These are phyloP conservation scores for Rhegmatorhina hoffmannsi DNA, from an alignment of 2,113 vertebrate genomes.

Conservation along the genomic window DNA sequence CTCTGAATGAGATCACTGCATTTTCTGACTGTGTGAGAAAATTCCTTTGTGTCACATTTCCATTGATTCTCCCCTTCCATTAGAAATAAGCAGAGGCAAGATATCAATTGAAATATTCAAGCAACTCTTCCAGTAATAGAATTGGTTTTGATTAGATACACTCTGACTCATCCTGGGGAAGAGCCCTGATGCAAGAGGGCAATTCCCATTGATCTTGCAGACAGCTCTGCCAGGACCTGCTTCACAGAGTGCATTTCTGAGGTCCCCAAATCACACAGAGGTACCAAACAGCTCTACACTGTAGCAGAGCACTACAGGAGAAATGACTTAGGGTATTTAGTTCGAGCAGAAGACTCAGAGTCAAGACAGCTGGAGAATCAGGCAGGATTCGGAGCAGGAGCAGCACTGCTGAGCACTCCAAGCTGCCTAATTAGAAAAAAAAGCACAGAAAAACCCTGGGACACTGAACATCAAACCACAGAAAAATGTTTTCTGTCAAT, in stretches of 20 bases:
- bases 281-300: not conserved
- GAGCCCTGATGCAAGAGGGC: constrained; percentile 62
- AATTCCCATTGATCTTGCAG: constrained; percentile 62
- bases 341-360: not conserved
- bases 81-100: constrained; percentile 51
- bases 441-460: not conserved
- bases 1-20: not conserved
- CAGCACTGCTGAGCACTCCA: not conserved
- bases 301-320: not conserved
- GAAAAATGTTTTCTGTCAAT: not conserved
- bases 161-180: constrained; percentile 56
- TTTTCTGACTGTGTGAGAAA: not conserved
- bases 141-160: constrained; percentile 43
- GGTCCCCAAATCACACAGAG: not conserved
- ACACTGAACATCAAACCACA: not conserved
- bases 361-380: not conserved
- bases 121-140: constrained; percentile 62
- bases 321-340: not conserved
- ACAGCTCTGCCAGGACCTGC: not conserved
- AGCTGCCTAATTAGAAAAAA: not conserved
- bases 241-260: not conserved
- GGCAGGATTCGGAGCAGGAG: not conserved
- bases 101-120: constrained; percentile 46
- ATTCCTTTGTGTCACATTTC: constrained; percentile 48
- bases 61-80: constrained; percentile 56